These are phyloP conservation scores for Tautogolabrus adspersus DNA, from an alignment of 2,113 vertebrate species.

Conservation along the genomic window DNA sequence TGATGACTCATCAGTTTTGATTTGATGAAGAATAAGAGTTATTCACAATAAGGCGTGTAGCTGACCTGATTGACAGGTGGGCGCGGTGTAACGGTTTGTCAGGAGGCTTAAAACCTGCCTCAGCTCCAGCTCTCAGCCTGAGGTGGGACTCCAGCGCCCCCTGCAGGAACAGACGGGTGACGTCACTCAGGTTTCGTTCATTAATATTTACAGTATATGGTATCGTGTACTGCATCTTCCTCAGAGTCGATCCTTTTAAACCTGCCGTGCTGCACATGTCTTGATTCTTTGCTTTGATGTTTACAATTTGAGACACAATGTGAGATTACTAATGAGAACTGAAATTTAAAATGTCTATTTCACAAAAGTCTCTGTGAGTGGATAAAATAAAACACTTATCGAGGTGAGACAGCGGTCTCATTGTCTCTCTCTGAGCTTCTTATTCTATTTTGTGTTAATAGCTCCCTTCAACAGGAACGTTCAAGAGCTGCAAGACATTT, in stretches of 20 bases:
- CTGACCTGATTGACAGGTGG: no score
- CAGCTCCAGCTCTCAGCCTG: no score
- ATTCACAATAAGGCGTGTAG: no score
- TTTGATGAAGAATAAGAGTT: no score
- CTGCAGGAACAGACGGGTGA: no score
- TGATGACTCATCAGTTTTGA: no score
- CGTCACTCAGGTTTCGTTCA: no score
- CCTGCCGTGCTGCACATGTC: conserved; percentile 36
- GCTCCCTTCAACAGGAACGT: conserved; percentile 12
- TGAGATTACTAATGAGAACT: conserved; percentile 40
- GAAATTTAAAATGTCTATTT: conserved; percentile 12
- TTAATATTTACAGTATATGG: no score
- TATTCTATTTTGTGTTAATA: conserved; percentile 1
- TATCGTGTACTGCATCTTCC: no score
- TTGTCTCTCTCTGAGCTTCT: background rate
- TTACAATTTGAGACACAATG: conserved; percentile 20
- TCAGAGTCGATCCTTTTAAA: background rate
- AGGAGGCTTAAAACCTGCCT: no score
- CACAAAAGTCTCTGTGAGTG: background rate
- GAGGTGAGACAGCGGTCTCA: background rate
- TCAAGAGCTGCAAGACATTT: background rate
- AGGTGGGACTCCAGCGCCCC: no score
- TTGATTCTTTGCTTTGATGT: conserved; percentile 36
- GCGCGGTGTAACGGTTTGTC: no score
- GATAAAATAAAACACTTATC: conserved; percentile 6